Evolutionary conservation across 2,797 vertebrate genomes (phyloP), one percentile per base, ranked within the genome.

Genomic region (Falco columbarius): DNA sequence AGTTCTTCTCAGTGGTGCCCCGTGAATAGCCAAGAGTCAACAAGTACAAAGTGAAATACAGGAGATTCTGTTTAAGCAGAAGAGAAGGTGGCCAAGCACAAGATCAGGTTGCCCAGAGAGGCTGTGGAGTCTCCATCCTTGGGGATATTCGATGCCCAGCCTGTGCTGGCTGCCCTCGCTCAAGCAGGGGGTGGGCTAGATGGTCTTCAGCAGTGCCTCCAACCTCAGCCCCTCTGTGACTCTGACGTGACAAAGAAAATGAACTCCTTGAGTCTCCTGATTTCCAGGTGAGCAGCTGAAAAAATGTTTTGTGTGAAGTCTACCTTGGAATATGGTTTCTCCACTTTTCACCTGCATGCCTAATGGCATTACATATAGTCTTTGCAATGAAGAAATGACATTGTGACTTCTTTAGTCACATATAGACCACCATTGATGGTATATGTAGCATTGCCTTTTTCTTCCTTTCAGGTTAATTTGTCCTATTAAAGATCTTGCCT

Each of bases 401-500:
- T 6, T 36, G 42, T 38, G 62, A 51, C 18, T 88, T 54, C 46
- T 0, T 29, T 65, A 83, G 36, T 9, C 51, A 8, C 42, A 4
- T 44, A 18, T 44, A 44, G 42, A 44, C 18, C 42, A 44, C 51
- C n/a, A 34, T 58, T 42, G 38, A 20, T 21, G n/a, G 4, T 9
- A 56, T 14, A 22, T 13, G n/a, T 15, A 72, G 38, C 58, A 94
- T 68, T 58, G 44, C 27, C 20, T 81, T 84, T 87, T 75, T 66
- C 36, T 81, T 75, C 55, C n/a, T 70, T 85, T 29, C 36, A 47
- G 62, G 77, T 92, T 85, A 73, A 73, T 95, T 86, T 86, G 67
- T 36, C n/a, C 67, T 92, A 59, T 89, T 95, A 76, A 76, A 94
- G 59, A 59, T 67, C 40, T 54, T 81, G 27, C 44, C 36, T 67